Percentiles rank a stretch among this genome's conserved stretches.
Evolutionary conservation across 2,113 vertebrate genomes (phyloP).

Genomic region (Tetrax tetrax): DNA sequence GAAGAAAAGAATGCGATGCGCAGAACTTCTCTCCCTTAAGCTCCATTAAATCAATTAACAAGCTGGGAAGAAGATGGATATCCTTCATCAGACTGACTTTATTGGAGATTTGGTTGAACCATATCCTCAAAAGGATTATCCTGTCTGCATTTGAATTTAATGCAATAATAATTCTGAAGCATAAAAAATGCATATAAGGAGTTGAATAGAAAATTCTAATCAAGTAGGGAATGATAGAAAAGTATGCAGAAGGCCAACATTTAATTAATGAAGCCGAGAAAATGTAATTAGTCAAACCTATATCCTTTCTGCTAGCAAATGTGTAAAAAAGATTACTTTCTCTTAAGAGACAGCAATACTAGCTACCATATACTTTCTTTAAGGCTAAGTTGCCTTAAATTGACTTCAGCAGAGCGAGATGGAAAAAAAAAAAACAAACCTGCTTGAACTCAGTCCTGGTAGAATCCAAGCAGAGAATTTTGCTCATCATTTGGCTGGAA

Average conservation of each 20-base stretch:
- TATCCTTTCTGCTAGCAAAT: neutral
- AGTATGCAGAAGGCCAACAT: neutral
- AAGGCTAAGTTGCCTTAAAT: neutral
- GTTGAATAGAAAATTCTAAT: conserved; percentile 5
- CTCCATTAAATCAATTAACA: conserved; percentile 21
- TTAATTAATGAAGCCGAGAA: neutral
- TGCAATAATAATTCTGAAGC: conserved; percentile 1
- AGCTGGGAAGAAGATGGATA: neutral
- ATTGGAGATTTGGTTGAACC: neutral
- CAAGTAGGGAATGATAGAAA: neutral
- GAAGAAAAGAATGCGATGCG: neutral
- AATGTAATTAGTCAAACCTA: neutral
- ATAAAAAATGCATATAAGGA: neutral
- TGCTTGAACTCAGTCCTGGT: neutral
- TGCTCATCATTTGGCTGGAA: neutral
- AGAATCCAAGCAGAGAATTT: neutral
- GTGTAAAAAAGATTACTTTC: neutral
- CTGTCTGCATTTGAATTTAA: conserved; percentile 16
- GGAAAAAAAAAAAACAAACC: neutral
- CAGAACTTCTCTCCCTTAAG: neutral
- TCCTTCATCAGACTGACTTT: neutral
- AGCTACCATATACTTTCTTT: neutral
- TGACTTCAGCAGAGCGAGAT: neutral
- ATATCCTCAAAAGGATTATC: conserved; percentile 8
- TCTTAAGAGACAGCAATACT: neutral